Percentiles rank a stretch among this genome's conserved stretches.
Evolutionary conservation across 2,888 invertebrate genomes (phyloP).

Genomic region (Luperina testacea): DNA sequence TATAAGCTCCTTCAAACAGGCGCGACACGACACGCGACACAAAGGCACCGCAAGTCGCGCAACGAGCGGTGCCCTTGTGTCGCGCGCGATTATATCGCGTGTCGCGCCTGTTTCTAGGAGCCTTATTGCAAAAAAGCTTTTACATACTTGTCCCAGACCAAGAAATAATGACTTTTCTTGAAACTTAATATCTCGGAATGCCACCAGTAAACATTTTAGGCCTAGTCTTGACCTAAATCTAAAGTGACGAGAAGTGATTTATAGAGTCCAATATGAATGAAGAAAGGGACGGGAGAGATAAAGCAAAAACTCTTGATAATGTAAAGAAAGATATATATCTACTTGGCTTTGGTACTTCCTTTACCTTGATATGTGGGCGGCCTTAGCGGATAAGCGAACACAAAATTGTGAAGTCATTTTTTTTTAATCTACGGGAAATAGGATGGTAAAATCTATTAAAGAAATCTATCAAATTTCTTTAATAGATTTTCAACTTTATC

Average conservation of each 20-base stretch:
- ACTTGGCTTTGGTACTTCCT: not conserved
- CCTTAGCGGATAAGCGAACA: not conserved
- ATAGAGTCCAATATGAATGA: conserved; percentile 26
- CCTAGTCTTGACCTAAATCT: conserved; percentile 17
- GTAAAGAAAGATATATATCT: conserved; percentile 20
- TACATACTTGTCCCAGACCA: not conserved
- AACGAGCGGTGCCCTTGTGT: too few species aligned
- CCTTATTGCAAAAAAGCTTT: not conserved
- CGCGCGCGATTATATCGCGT: too few species aligned
- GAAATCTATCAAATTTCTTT: too few species aligned
- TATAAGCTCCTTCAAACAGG: too few species aligned
- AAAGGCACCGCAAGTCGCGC: too few species aligned
- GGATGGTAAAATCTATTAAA: not conserved
- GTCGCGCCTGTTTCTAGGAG: too few species aligned
- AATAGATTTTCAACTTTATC: too few species aligned
- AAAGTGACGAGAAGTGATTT: conserved; percentile 39
- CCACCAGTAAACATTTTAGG: conserved; percentile 16
- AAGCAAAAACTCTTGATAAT: conserved; percentile 42
- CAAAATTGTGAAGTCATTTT: not conserved
- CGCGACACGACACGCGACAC: too few species aligned
- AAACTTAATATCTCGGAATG: conserved; percentile 8
- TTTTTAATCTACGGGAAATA: not conserved
- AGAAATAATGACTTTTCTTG: not conserved
- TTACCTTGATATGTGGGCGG: not conserved
- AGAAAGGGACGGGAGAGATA: conserved; percentile 23